Conservation (phyloP, 2,888 invertebrate species). For the Tuta absoluta region DNA sequence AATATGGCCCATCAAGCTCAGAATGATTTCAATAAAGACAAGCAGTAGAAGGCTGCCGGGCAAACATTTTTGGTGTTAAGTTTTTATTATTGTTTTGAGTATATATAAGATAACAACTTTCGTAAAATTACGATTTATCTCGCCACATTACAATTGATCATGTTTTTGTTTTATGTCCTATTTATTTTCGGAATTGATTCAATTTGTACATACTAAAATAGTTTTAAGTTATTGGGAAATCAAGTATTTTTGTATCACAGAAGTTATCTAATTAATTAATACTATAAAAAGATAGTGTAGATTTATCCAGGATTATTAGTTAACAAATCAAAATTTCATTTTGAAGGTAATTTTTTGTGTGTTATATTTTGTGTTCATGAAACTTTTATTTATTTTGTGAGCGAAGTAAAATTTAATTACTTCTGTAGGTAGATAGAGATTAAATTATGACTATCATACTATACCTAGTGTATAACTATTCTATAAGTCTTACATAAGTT, state of each 20-base stretch:
- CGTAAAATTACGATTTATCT: no score
- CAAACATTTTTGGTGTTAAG: not conserved
- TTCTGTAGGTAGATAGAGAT: not conserved
- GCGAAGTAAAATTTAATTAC: not conserved
- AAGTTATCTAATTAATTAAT: not conserved
- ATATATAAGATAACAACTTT: no score
- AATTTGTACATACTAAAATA: constrained; percentile 4
- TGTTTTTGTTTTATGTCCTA: not conserved
- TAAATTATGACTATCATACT: not conserved
- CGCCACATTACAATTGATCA: no score
- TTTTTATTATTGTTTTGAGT: constrained; percentile 1
- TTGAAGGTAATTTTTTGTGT: not conserved
- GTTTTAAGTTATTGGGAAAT: constrained; percentile 15
- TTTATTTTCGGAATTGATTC: not conserved
- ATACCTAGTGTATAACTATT: not conserved
- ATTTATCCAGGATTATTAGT: not conserved
- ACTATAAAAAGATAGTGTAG: not conserved
- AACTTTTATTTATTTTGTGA: not conserved
- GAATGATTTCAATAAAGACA: constrained; percentile 70
- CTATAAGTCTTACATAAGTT: not conserved
- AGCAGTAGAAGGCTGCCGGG: constrained; percentile 46
- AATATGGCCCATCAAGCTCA: constrained; percentile 65
- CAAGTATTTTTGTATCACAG: constrained; percentile 9
- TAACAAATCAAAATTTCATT: not conserved
- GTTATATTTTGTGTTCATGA: not conserved